Evolutionary conservation across 2,797 vertebrate species (phyloP), one percentile per base, ranked within the genome.

Genomic region (Ateles fusciceps): DNA sequence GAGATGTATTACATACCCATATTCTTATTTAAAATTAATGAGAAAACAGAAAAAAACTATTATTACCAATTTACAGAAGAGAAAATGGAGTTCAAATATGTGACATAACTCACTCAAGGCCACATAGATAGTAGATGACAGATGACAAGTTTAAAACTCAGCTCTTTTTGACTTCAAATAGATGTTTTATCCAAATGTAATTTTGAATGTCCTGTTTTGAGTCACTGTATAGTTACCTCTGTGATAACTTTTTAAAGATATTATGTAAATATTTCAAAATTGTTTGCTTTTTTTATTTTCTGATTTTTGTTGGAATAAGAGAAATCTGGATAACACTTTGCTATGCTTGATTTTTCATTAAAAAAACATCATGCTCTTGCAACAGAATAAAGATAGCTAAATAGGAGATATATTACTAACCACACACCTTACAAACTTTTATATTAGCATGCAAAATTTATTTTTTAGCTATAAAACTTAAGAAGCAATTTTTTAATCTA

Each of bases 61-160:
- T 96, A 89, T 50, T 92, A 57, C 44, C 72, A 17, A 84, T 94
- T 94, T 94, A 91, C 15, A 79, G n/a, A 97, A 96, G 44, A 59
- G 7, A 80, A 96, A 71, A 61, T 89, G 79, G 57, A 13, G 28
- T 92, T 91, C 39, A 91, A 0, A 5, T 61, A 90, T 13, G 50
- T 26, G 1, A 14, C 14, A 5, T 76, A 48, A 85, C 64, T 93
- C 86, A 92, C 55, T 90, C 21, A 84, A 57, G 26, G 26, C 96
- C 90, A 90, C 26, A 14, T 4, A 50, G 24, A 5, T 48, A 59
- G 4, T 68, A 46, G 10, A 64, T 55, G 2, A 36, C 36, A 4
- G 24, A 64, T 55, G 14, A 4, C 2, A 76, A 75, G 4, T 78
- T 95, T 91, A 85, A 93, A 89, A 79, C 19, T 52, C 52, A 83